Evolutionary conservation across 2,113 vertebrate species (phyloP).

Genomic region (Danionella cerebrum): DNA sequence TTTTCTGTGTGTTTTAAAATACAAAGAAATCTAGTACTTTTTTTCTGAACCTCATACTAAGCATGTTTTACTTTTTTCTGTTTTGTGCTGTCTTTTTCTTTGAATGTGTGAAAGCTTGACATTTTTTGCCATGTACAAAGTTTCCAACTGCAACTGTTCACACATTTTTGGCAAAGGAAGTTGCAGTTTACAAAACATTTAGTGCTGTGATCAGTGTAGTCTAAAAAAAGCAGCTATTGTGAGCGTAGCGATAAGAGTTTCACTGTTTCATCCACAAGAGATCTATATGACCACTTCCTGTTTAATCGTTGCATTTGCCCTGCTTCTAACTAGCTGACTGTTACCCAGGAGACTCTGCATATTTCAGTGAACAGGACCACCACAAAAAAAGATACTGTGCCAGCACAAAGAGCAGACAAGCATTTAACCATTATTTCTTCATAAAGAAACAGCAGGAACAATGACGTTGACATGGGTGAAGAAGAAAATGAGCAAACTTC

Average conservation of each 20-base stretch:
- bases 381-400: background rate
- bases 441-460: background rate
- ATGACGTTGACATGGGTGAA: no score
- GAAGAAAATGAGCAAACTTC: no score
- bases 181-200: background rate
- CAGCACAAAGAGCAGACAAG: background rate
- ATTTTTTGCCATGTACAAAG: background rate
- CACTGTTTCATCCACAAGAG: constrained; percentile 17
- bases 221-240: background rate
- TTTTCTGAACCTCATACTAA: no score
- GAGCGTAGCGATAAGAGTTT: constrained; percentile 4
- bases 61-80: no score
- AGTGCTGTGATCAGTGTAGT: background rate
- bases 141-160: background rate
- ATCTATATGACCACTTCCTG: constrained; percentile 22
- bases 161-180: background rate
- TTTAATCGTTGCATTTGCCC: constrained; percentile 8
- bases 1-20: no score
- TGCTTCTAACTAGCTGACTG: background rate
- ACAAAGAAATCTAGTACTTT: no score
- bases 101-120: no score
- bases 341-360: constrained; percentile 9
- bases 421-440: background rate
- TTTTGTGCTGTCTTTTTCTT: no score
- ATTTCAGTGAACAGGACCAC: background rate